These are phyloP conservation scores for Notodonta ziczac DNA, from an alignment of 2,888 invertebrate genomes.

Conservation along the genomic window DNA sequence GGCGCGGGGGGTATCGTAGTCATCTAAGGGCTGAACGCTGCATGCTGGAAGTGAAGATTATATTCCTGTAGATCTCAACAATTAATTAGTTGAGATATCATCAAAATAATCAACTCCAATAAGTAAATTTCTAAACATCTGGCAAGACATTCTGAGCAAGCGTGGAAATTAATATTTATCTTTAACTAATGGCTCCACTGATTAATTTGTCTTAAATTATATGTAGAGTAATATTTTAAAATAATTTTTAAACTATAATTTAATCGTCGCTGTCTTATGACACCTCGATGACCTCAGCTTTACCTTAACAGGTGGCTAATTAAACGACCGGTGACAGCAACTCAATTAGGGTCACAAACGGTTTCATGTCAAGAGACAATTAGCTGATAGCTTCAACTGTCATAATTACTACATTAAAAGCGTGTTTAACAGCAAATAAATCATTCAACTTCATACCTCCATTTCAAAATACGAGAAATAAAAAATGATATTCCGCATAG, in stretches of 20 bases:
- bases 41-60: slow-evolving; percentile 55
- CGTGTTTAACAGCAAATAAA: slow-evolving; percentile 1
- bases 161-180: too few species aligned
- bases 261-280: too few species aligned
- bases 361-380: neutral
- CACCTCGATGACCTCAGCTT: neutral
- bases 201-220: too few species aligned
- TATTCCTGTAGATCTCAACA: too few species aligned
- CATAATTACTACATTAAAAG: neutral
- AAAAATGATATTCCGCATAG: too few species aligned
- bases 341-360: neutral
- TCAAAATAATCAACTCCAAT: slow-evolving; percentile 30
- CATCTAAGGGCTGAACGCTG: slow-evolving; percentile 76
- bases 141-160: too few species aligned
- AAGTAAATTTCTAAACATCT: slow-evolving; percentile 3
- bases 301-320: neutral
- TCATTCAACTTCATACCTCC: neutral
- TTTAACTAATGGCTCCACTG: too few species aligned
- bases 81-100: slow-evolving; percentile 25
- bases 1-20: slow-evolving; percentile 72
- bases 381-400: neutral
- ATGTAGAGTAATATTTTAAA: too few species aligned
- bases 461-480: too few species aligned
- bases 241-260: too few species aligned
- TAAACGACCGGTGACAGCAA: neutral